Percentiles rank a stretch among this genome's conserved stretches.
These are phyloP conservation scores for Odobenus rosmarus DNA, from an alignment of 2,113 vertebrate species.

Conservation along the genomic window DNA sequence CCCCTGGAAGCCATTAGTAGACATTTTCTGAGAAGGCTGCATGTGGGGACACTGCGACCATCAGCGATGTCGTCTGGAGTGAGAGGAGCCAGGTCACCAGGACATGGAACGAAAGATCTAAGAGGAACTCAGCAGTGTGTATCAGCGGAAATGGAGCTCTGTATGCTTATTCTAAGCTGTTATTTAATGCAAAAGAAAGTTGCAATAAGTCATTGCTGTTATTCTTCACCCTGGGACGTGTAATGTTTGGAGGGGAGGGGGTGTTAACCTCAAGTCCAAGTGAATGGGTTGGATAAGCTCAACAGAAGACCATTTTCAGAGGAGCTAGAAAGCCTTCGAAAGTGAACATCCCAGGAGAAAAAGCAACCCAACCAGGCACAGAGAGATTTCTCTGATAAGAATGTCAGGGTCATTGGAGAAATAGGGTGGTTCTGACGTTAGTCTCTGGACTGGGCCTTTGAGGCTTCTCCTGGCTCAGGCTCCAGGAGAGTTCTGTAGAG, in stretches of 20 bases:
- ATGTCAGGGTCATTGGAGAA: background rate
- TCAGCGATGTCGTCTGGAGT: fast-evolving
- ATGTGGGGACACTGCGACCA: background rate
- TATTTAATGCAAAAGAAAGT: background rate
- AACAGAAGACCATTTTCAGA: conserved; percentile 6
- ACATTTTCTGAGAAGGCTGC: background rate
- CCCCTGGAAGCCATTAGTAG: background rate
- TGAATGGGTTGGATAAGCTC: background rate
- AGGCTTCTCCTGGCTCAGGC: background rate
- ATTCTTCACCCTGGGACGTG: background rate
- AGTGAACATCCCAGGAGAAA: background rate
- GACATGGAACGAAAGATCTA: background rate
- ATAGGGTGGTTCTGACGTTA: background rate
- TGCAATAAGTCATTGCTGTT: background rate
- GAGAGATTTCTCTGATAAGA: background rate
- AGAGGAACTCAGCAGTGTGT: background rate
- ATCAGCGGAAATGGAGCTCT: background rate
- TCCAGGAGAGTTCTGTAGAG: background rate
- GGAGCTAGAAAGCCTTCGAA: background rate
- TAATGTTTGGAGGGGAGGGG: background rate
- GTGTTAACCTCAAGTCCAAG: background rate
- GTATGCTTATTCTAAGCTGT: background rate
- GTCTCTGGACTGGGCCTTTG: background rate
- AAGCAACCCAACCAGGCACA: background rate
- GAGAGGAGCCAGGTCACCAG: background rate